A percentile compares a stretch with the other conserved stretches of the same genome.
These are phyloP conservation scores for Aethes cnicana DNA, from an alignment of 2,888 invertebrate genomes.

Conservation along the genomic window DNA sequence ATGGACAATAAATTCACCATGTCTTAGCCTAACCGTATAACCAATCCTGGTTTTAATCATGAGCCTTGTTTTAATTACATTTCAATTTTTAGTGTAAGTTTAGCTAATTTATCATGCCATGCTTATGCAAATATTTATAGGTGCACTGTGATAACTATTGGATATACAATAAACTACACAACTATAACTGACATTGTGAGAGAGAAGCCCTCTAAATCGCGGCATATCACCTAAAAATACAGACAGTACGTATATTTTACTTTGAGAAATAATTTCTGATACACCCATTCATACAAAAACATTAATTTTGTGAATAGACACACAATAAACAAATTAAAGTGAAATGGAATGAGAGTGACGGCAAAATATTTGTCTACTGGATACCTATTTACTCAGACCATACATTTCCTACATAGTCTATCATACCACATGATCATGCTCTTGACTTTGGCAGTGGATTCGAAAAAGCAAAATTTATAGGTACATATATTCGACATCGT, in stretches of 20 bases:
- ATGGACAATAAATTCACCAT: too few relatives aligned
- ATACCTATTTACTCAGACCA: slow-evolving; percentile 29
- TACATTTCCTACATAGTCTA: slow-evolving; percentile 44
- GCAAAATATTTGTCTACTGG: slow-evolving; percentile 14
- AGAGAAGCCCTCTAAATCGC: slow-evolving; percentile 10
- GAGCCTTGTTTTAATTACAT: too few relatives aligned
- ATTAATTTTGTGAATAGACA: slow-evolving; percentile 3
- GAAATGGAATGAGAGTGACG: not conserved
- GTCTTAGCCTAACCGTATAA: too few relatives aligned
- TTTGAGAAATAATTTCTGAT: not conserved
- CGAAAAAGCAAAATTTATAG: slow-evolving; percentile 54
- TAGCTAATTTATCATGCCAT: too few relatives aligned
- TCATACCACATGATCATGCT: slow-evolving; percentile 36
- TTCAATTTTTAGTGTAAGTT: too few relatives aligned
- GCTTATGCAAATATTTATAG: slow-evolving; percentile 32
- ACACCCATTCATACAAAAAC: not conserved
- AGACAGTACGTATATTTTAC: not conserved
- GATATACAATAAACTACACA: slow-evolving; percentile 35
- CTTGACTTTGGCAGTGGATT: slow-evolving; percentile 55
- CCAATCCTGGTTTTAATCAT: too few relatives aligned
- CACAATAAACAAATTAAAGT: not conserved
- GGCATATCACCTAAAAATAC: not conserved
- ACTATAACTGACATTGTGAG: slow-evolving; percentile 7
- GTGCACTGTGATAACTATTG: slow-evolving; percentile 37
- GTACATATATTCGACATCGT: slow-evolving; percentile 53